Percentiles rank a stretch among this genome's conserved stretches.
Conservation (phyloP, 2,797 vertebrate species). For the Hafferia zeledoni region DNA sequence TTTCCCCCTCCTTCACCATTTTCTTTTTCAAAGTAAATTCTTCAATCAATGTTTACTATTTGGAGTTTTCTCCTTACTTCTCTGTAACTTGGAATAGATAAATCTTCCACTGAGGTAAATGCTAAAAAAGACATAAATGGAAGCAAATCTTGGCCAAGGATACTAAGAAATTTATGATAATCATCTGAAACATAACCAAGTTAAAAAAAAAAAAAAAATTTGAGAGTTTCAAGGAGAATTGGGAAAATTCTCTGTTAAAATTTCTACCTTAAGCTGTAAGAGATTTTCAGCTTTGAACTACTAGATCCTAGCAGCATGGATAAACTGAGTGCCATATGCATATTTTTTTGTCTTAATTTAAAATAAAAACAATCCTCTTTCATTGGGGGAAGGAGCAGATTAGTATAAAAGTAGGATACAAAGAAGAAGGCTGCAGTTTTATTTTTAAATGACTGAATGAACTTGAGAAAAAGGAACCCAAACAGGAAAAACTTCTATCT, state of each 20-base stretch:
- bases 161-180: background rate
- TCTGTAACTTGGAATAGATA: background rate
- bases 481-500: conserved; percentile 17
- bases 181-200: background rate
- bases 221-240: background rate
- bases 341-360: background rate
- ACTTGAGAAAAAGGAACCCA: conserved; percentile 28
- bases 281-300: background rate
- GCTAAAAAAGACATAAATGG: background rate
- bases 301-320: background rate
- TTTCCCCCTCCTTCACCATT: background rate
- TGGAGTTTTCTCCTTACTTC: background rate
- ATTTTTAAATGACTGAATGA: conserved; percentile 10
- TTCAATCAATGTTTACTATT: background rate
- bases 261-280: background rate
- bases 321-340: background rate
- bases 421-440: background rate
- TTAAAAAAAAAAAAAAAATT: background rate
- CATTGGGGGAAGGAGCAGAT: background rate
- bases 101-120: background rate
- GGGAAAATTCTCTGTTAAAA: background rate
- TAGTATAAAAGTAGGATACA: background rate
- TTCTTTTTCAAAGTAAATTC: background rate
- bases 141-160: background rate
- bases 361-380: background rate